Percentiles rank a stretch among this genome's conserved stretches.
These are phyloP conservation scores for Epinotia demarniana DNA, from an alignment of 2,888 invertebrate species.

Conservation along the genomic window DNA sequence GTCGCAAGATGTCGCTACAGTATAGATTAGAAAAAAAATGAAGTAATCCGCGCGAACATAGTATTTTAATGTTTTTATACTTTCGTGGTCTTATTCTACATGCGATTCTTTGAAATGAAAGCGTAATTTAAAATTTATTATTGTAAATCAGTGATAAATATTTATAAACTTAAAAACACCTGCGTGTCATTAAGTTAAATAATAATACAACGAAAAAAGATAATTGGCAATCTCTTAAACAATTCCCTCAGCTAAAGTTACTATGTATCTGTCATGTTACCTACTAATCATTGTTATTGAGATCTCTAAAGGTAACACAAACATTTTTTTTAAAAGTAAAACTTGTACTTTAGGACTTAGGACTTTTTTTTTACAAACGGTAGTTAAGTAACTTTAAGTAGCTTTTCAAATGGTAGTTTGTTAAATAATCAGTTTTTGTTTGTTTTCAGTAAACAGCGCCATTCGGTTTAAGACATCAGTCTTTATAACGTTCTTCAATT, in stretches of 20 bases:
- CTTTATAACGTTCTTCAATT: not conserved
- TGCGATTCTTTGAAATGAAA: no score
- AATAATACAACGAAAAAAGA: not conserved
- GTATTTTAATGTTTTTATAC: no score
- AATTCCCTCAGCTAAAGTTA: slow-evolving; percentile 1
- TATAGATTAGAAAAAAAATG: no score
- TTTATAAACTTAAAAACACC: not conserved
- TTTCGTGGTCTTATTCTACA: no score
- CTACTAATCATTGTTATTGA: slow-evolving; percentile 5
- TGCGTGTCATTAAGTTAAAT: not conserved
- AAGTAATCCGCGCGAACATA: no score
- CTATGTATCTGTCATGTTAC: not conserved
- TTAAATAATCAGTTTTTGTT: not conserved
- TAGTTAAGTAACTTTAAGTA: no score
- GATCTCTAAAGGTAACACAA: not conserved
- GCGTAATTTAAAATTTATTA: no score
- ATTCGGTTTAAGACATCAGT: not conserved
- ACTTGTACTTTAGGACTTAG: not conserved
- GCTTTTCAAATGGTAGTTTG: not conserved
- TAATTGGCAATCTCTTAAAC: not conserved
- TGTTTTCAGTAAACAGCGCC: not conserved
- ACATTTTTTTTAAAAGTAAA: not conserved
- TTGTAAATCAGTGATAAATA: not conserved
- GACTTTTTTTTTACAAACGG: no score
- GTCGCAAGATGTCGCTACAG: no score